Base-by-base conservation (phyloP, 2,113 vertebrate species). In the Camelus bactrianus region DNA sequence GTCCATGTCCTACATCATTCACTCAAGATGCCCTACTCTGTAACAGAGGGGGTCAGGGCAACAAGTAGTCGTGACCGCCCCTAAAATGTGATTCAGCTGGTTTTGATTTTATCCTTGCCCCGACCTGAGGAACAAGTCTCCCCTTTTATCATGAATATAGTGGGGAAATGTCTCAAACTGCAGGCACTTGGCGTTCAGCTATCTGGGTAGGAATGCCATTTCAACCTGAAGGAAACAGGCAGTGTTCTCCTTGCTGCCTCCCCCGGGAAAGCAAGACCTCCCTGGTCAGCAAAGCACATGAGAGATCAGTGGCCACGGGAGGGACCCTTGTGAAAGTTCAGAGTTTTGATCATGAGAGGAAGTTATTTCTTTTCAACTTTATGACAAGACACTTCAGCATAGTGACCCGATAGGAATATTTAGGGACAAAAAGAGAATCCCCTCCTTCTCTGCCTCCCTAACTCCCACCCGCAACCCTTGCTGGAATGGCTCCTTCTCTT, bases 41-140 rank as follows among this genome's bases (percentile, higher is more conserved):
- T 8, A 5, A 28, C 52, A 15, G 7, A 38, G 19, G 20, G n/a
- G 38, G 30, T 62, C 6, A 65, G 4, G 26, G 42, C 86, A 26
- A 15, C 26, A 16, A 82, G n/a, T 3, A n/a, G 14, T 4, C 4
- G 0, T 2, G n/a, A 24, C 16, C 1, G 2, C n/a, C 62, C 32
- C 19, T 7, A 56, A 11, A 42, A 42, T 2, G 60, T 16, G 46
- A 20, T 15, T 52, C 15, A 0, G 2, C 20, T 28, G 17, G 42
- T 30, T 56, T 35, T 50, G 4, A 13, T 54, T 52, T 50, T 19
- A 12, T 15, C 50, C 52, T 58, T 38, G 42, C 65, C 82, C 20
- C 4, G 5, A 38, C 3, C 30, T 80, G 42, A 30, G 32, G 54
- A 38, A 20, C 35, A 56, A 19, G 14, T 0, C 2, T 38, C 64